Base-by-base conservation (phyloP, 2,797 vertebrate species). In the Melanotaenia trifasciata region DNA sequence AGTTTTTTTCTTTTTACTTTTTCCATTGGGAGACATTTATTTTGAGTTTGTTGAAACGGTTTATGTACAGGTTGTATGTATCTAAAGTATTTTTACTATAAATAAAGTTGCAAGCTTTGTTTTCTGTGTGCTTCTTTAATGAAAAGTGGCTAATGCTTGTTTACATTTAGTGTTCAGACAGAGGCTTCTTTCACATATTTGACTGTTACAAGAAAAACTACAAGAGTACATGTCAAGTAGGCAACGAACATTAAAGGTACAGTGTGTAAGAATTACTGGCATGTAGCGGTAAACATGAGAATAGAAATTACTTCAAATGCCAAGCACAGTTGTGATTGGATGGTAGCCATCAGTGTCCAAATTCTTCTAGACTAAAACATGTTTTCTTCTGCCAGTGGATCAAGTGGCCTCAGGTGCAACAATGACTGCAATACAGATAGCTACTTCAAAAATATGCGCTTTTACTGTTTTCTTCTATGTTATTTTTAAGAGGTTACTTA, bases 11-110 rank as follows among this genome's bases (percentile, higher is more conserved):
- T 35, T n/a, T 50, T 66, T 83, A 84, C 76, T 77, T 77, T 76
- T 83, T 81, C 82, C 75, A 88, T 64, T 73, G 70, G 62, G 40
- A 83, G 36, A 84, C 73, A 62, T 83, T 80, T 72, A 85, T 85
- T 85, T 92, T 88, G 85, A 92, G 81, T 78, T 89, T 89, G 68
- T 88, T 87, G 70, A 89, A 76, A 91, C 69, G 26, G 76, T 88
- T 90, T 76, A 75, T 95, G 94, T 95, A 95, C 94, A 95, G 92
- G 92, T 93, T 95, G 92, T 93, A 95, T 94, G 93, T 94, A 95
- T 92, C 91, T 84, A 93, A 95, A 95, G 93, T 95, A 95, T 95
- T 96, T 96, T 96, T 95, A 92, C 92, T 93, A 95, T 93, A 91
- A 95, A 94, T 93, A 92, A 90, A 92, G 80, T 71, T 56, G 74